Conservation (phyloP, 1,140 invertebrate species). For the Archivesica marissinica region DNA sequence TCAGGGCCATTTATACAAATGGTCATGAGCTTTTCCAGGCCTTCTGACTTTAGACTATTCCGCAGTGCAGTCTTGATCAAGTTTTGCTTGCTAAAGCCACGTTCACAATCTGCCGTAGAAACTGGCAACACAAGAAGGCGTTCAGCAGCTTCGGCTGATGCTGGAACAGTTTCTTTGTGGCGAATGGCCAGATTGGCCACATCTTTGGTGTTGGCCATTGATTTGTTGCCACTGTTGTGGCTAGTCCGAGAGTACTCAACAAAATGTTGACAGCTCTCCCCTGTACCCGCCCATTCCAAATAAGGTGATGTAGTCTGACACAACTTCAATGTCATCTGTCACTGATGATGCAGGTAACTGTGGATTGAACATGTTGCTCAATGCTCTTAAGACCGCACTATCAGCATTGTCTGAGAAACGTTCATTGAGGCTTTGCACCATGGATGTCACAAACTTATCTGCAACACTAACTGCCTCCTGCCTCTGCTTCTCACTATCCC, state of each 20-base stretch:
- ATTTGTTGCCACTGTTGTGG: too few species aligned
- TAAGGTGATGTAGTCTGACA: too few species aligned
- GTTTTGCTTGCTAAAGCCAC: slow-evolving; percentile 15
- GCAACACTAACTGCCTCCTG: neutral
- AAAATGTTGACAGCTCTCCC: too few species aligned
- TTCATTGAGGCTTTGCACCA: neutral
- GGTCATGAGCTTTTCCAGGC: neutral
- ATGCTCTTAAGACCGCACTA: neutral
- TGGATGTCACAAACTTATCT: slow-evolving; percentile 12
- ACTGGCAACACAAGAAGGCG: neutral
- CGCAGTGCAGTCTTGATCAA: slow-evolving; percentile 13
- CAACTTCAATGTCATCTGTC: too few species aligned
- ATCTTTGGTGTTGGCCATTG: too few species aligned
- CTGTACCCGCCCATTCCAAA: too few species aligned
- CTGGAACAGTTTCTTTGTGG: neutral
- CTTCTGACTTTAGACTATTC: neutral
- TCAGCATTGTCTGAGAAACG: slow-evolving; percentile 31
- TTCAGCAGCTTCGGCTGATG: neutral
- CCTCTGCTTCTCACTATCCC: slow-evolving; percentile 22
- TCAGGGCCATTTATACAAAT: neutral
- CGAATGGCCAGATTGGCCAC: too few species aligned
- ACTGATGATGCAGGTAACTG: neutral
- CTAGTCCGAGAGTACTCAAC: too few species aligned
- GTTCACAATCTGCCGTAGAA: neutral
- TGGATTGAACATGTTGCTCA: slow-evolving; percentile 37